Conservation (phyloP, 2,113 vertebrate genomes). For the Seriola rivoliana region DNA sequence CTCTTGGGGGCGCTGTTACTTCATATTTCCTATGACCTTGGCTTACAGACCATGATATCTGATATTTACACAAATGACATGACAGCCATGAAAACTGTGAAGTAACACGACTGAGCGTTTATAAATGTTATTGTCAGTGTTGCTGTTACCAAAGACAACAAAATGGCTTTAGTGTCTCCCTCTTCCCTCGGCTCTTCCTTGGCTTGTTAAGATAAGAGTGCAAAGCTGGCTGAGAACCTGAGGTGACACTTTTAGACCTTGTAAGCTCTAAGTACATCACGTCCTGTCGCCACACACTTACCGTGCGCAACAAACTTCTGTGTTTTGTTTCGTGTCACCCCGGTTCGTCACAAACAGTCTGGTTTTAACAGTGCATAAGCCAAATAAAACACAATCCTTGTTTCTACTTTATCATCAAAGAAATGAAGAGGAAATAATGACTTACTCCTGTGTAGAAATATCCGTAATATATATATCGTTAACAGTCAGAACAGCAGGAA, state of each 20-base stretch:
- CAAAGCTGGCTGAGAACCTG: constrained; percentile 78
- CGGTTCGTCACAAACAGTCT: constrained; percentile 77
- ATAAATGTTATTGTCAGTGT: constrained; percentile 26
- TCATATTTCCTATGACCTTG: constrained; percentile 65
- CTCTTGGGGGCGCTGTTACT: constrained; percentile 71
- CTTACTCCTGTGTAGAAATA: constrained; percentile 53
- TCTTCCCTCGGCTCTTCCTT: constrained; percentile 66
- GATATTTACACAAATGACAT: constrained; percentile 61
- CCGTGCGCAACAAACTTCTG: constrained; percentile 6
- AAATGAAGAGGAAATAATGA: constrained; percentile 50
- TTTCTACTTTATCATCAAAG: constrained; percentile 54
- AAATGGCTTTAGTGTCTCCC: constrained; percentile 78
- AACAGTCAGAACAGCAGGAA: constrained; percentile 77
- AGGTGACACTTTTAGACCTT: constrained; percentile 79
- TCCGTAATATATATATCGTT: constrained; percentile 50
- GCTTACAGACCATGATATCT: constrained; percentile 54
- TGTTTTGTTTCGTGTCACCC: constrained; percentile 55
- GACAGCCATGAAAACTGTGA: constrained; percentile 45
- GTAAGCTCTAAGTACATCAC: constrained; percentile 67
- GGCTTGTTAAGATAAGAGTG: constrained; percentile 81
- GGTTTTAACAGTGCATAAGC: constrained; percentile 82
- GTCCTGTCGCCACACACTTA: constrained; percentile 22
- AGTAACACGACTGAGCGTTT: constrained; percentile 39
- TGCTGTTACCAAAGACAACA: constrained; percentile 62
- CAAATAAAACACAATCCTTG: constrained; percentile 73